Percentiles rank a stretch among this genome's conserved stretches.
phyloP scores from a whole-genome alignment of 2,888 invertebrate species.

The Dolomedes plantarius region DNA sequence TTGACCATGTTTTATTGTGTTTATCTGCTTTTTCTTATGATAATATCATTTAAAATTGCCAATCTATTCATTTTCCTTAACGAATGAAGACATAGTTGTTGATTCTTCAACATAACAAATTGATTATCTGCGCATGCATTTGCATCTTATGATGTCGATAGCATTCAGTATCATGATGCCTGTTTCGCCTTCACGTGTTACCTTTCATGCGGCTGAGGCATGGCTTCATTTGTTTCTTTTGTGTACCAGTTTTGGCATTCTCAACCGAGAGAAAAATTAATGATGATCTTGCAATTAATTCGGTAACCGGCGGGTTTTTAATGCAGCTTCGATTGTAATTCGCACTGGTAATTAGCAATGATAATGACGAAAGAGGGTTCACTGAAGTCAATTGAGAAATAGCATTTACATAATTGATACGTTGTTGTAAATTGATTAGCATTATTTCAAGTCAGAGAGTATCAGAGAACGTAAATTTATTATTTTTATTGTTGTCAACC shows the following conservation, averaged over 20 bases:
- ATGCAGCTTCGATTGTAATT: background rate
- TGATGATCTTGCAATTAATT: constrained; percentile 3
- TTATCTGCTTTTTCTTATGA: constrained; percentile 37
- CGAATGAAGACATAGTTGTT: background rate
- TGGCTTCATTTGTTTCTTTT: background rate
- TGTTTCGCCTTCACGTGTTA: background rate
- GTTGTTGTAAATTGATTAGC: background rate
- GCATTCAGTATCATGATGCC: background rate
- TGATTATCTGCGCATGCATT: background rate
- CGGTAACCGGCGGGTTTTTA: background rate
- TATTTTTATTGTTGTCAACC: too few relatives aligned
- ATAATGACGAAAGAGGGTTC: background rate
- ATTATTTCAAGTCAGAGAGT: background rate
- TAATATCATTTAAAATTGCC: background rate
- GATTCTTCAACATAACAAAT: background rate
- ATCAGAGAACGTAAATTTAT: too few relatives aligned
- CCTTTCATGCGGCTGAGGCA: background rate
- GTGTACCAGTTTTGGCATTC: background rate
- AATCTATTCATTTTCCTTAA: background rate
- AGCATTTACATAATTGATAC: background rate
- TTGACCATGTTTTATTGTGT: constrained; percentile 12
- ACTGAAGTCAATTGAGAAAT: background rate
- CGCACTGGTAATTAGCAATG: background rate
- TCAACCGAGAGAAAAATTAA: background rate
- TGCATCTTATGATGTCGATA: background rate